Evolutionary conservation across 2,797 vertebrate genomes (phyloP).

Genomic region (Lacerta viridis): DNA sequence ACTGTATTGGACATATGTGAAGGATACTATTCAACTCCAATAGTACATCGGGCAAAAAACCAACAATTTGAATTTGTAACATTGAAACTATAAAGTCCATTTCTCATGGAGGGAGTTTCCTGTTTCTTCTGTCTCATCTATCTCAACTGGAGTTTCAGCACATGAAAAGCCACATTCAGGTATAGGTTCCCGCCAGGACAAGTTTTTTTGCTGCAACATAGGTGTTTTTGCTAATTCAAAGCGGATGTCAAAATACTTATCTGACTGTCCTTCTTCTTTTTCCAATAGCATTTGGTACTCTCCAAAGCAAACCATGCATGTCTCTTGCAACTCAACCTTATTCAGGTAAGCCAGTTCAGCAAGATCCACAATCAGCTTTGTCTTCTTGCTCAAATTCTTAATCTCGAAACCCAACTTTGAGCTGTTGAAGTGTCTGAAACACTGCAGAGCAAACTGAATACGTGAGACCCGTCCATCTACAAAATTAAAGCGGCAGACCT

Average conservation of each 20-base stretch:
- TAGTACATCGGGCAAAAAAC: not conserved
- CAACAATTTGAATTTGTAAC: not conserved
- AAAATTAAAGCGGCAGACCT: slow-evolving; percentile 83
- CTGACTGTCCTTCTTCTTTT: slow-evolving; percentile 84
- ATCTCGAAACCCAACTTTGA: slow-evolving; percentile 83
- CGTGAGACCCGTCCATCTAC: slow-evolving; percentile 87
- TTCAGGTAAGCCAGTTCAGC: slow-evolving; percentile 85
- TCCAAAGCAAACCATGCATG: slow-evolving; percentile 86
- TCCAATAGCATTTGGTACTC: slow-evolving; percentile 88
- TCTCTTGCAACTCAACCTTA: slow-evolving; percentile 84
- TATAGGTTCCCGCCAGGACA: slow-evolving; percentile 68
- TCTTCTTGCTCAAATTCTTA: slow-evolving; percentile 93
- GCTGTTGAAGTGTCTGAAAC: slow-evolving; percentile 82
- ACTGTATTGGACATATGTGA: not conserved
- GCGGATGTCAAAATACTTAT: slow-evolving; percentile 86
- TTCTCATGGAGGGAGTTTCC: not conserved
- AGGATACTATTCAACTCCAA: not conserved
- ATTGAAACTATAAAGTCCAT: not conserved
- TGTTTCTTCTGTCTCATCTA: slow-evolving; percentile 78
- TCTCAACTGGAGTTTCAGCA: slow-evolving; percentile 72
- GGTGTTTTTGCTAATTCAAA: slow-evolving; percentile 82
- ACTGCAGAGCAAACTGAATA: slow-evolving; percentile 87
- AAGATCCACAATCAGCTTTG: slow-evolving; percentile 81
- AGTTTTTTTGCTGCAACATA: slow-evolving; percentile 82
- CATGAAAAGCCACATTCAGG: slow-evolving; percentile 73